Evolutionary conservation across 2,888 invertebrate species (phyloP).

Genomic region (Philhelius pedissequus): DNA sequence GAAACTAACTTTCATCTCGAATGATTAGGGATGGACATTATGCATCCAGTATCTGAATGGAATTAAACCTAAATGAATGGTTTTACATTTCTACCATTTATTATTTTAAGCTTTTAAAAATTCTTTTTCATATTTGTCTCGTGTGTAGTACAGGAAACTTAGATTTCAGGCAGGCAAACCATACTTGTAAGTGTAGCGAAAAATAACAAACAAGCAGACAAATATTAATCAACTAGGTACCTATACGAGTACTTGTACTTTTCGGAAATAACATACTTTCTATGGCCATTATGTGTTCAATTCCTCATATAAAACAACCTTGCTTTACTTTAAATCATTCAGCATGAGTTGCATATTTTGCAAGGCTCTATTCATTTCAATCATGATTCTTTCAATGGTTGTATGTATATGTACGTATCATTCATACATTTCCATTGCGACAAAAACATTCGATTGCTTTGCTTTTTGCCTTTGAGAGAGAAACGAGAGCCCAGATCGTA

Average conservation of each 20-base stretch:
- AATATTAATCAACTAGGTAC: neutral
- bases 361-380: conserved; percentile 28
- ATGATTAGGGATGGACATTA: too few species aligned
- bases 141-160: too few species aligned
- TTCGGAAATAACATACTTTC: neutral
- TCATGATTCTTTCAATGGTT: conserved; percentile 11
- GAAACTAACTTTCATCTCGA: too few species aligned
- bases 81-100: too few species aligned
- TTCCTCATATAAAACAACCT: conserved; percentile 3
- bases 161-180: too few species aligned
- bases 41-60: too few species aligned
- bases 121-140: too few species aligned
- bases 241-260: too few species aligned
- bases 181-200: too few species aligned
- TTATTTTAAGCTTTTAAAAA: too few species aligned
- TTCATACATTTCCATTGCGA: conserved; percentile 34
- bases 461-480: conserved; percentile 28
- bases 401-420: neutral
- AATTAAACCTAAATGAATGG: too few species aligned
- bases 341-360: conserved; percentile 16
- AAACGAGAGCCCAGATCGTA: conserved; percentile 54
- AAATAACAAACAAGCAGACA: too few species aligned
- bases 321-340: conserved; percentile 19
- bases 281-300: neutral
- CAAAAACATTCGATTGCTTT: conserved; percentile 35